A percentile compares a stretch with the other conserved stretches of the same genome.
Evolutionary conservation across 1,140 invertebrate species (phyloP).

Genomic region (Drosophila lacertosa): DNA sequence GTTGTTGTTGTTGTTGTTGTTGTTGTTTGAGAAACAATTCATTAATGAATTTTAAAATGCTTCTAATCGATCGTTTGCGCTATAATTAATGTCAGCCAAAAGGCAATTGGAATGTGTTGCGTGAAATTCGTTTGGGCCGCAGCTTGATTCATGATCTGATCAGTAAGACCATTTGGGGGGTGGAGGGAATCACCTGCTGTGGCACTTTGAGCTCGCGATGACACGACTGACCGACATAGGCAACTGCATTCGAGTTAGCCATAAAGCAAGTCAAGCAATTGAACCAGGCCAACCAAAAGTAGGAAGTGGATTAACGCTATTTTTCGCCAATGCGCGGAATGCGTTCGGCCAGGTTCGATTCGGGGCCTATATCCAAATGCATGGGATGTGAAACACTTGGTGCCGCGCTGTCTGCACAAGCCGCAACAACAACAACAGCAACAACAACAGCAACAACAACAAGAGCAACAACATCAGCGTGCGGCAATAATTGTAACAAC

Average conservation of each 20-base stretch:
- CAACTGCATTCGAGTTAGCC: neutral
- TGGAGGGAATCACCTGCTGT: conserved; percentile 2
- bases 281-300: neutral
- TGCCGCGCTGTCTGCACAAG: conserved; percentile 78
- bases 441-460: conserved; percentile 30
- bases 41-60: conserved; percentile 82
- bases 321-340: conserved; percentile 14
- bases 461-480: conserved; percentile 25
- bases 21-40: conserved; percentile 76
- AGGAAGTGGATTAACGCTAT: conserved; percentile 15
- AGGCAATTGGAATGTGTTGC: conserved; percentile 75
- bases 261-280: neutral
- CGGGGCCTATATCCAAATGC: conserved; percentile 1
- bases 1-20: conserved; percentile 39
- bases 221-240: conserved; percentile 1
- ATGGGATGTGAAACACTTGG: conserved; percentile 78
- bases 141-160: conserved; percentile 60
- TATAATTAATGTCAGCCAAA: conserved; percentile 76
- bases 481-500: conserved; percentile 63
- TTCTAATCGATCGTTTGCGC: conserved; percentile 80
- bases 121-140: conserved; percentile 52
- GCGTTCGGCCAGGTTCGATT: conserved; percentile 2
- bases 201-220: conserved; percentile 1
- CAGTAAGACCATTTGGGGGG: too few relatives aligned
- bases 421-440: conserved; percentile 48